These are phyloP conservation scores for Acanthochromis polyacanthus DNA, from an alignment of 2,113 vertebrate genomes.

Conservation along the genomic window DNA sequence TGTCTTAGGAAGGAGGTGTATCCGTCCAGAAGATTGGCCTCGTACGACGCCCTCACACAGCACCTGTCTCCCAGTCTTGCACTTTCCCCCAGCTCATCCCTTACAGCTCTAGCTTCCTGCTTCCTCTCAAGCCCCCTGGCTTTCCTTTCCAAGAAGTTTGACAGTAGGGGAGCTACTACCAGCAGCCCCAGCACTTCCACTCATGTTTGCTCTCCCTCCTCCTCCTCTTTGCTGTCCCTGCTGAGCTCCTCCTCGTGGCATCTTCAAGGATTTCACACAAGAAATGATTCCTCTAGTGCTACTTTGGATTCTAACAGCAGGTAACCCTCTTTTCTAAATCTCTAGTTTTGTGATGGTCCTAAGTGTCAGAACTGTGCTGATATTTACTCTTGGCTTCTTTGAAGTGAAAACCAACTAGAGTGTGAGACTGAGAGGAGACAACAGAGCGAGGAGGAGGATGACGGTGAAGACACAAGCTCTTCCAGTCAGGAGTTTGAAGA, in stretches of 20 bases:
- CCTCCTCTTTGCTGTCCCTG: conserved; percentile 29
- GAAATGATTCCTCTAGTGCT: conserved; percentile 44
- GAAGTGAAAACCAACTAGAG: conserved; percentile 39
- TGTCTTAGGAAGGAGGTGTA: conserved; percentile 94
- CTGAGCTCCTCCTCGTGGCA: conserved; percentile 45
- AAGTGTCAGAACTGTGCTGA: neutral
- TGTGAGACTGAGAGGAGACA: conserved; percentile 51
- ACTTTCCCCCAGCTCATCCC: conserved; percentile 67
- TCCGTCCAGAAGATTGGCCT: conserved; percentile 79
- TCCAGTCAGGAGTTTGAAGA: conserved; percentile 77
- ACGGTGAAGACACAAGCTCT: conserved; percentile 66
- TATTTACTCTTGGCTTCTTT: neutral
- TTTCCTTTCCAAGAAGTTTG: conserved; percentile 77
- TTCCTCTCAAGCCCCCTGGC: conserved; percentile 84
- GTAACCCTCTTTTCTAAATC: conserved; percentile 43
- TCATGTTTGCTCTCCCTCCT: conserved; percentile 16
- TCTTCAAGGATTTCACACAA: conserved; percentile 51
- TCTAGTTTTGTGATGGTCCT: fast-evolving
- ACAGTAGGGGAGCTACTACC: conserved; percentile 31
- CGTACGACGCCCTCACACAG: conserved; percentile 47
- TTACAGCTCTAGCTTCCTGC: conserved; percentile 70
- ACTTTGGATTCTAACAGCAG: conserved; percentile 58
- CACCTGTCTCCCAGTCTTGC: conserved; percentile 47
- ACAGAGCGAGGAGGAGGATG: conserved; percentile 69
- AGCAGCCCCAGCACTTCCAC: conserved; percentile 22